phyloP scores from a whole-genome alignment of 2,888 invertebrate genomes.

The Pimpla rufipes region DNA sequence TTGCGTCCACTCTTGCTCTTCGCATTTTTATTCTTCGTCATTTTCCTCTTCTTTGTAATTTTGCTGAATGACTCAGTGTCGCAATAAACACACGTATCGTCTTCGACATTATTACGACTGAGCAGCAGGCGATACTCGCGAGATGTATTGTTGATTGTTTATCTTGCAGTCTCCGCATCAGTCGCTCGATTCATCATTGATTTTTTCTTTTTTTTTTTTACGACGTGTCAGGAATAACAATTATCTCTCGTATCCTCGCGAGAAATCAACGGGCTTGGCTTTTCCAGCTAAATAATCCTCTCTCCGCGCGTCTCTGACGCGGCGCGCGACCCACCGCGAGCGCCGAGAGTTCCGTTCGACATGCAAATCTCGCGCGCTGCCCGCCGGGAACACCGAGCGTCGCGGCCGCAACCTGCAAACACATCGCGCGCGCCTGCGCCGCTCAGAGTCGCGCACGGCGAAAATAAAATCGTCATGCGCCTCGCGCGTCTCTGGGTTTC shows the following conservation, averaged over 20 bases:
- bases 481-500: constrained; percentile 12
- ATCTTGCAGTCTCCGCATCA: constrained; percentile 14
- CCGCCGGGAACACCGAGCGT: constrained; percentile 41
- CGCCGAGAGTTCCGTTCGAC: constrained; percentile 11
- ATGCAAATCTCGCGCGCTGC: constrained; percentile 45
- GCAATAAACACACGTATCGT: constrained; percentile 7
- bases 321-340: neutral
- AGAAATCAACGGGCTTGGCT: constrained; percentile 51
- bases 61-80: constrained; percentile 10
- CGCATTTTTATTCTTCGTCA: neutral
- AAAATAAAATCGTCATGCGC: constrained; percentile 29
- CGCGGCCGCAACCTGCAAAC: neutral
- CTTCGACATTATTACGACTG: constrained; percentile 1
- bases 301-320: neutral
- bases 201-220: constrained; percentile 24
- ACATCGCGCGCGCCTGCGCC: neutral
- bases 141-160: constrained; percentile 37
- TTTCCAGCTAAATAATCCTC: constrained; percentile 31
- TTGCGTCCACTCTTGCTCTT: neutral
- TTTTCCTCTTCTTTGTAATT: neutral
- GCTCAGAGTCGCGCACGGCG: too few relatives aligned
- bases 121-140: neutral
- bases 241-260: constrained; percentile 18
- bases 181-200: constrained; percentile 29
- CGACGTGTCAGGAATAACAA: constrained; percentile 18